Conservation (phyloP, 2,113 vertebrate species). For the Python bivittatus region DNA sequence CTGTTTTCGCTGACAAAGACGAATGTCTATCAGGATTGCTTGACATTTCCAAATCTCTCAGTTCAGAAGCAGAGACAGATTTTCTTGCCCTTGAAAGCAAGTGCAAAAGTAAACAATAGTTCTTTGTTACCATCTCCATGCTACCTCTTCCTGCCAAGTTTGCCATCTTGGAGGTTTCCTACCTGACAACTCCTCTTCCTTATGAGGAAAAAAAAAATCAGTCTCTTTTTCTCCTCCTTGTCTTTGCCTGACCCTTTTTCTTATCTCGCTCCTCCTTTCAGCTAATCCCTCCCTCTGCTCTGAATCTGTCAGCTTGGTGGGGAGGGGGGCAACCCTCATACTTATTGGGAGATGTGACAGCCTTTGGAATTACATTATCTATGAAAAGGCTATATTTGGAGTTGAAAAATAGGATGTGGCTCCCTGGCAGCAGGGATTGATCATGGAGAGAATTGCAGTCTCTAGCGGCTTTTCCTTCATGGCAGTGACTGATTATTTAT, state of each 20-base stretch:
- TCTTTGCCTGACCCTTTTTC: slow-evolving; percentile 60
- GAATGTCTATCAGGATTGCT: neutral
- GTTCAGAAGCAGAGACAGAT: neutral
- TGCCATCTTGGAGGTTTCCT: neutral
- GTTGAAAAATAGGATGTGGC: slow-evolving; percentile 61
- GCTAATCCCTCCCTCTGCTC: slow-evolving; percentile 63
- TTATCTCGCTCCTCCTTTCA: slow-evolving; percentile 58
- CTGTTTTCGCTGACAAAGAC: neutral
- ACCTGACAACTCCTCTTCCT: neutral
- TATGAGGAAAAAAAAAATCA: neutral
- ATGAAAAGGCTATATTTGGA: slow-evolving; percentile 60
- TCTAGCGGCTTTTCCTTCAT: slow-evolving; percentile 66
- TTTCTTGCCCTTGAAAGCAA: neutral
- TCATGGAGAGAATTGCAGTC: slow-evolving; percentile 63
- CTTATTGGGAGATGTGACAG: slow-evolving; percentile 68
- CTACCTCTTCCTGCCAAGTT: neutral
- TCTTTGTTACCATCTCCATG: neutral
- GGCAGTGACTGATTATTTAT: slow-evolving; percentile 71
- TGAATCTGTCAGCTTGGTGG: slow-evolving; percentile 51
- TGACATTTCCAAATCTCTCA: neutral
- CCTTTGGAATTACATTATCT: slow-evolving; percentile 60
- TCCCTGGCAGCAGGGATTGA: slow-evolving; percentile 68
- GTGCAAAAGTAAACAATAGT: neutral
- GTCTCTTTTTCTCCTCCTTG: slow-evolving; percentile 47
- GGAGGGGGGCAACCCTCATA: slow-evolving; percentile 15